A percentile compares a stretch with the other conserved stretches of the same genome.
phyloP scores from a whole-genome alignment of 2,888 invertebrate species.

The Drosophila tanythrix region DNA sequence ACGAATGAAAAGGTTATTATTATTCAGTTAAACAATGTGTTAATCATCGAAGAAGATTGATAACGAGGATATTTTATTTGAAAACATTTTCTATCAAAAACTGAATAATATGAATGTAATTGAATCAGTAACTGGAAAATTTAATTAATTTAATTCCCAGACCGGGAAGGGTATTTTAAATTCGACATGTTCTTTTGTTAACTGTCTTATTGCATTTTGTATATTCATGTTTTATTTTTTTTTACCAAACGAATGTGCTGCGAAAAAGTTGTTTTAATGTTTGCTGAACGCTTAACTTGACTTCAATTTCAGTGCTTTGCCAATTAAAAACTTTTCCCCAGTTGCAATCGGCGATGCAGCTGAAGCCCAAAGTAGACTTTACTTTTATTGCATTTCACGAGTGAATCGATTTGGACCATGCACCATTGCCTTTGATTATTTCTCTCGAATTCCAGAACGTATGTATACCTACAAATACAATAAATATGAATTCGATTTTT shows the following conservation, averaged over 20 bases:
- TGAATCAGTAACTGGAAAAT: background rate
- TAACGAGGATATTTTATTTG: background rate
- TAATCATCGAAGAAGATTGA: background rate
- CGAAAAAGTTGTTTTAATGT: conserved; percentile 43
- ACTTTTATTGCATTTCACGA: conserved; percentile 54
- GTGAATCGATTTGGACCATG: conserved; percentile 58
- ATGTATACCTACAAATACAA: conserved; percentile 6
- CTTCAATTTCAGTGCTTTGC: conserved; percentile 44
- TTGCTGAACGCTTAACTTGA: conserved; percentile 57
- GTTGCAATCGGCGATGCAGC: conserved; percentile 39
- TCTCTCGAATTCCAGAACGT: conserved; percentile 20
- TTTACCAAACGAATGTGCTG: conserved; percentile 29
- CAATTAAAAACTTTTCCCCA: conserved; percentile 67
- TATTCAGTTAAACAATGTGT: background rate
- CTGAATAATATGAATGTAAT: background rate
- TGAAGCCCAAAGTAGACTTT: conserved; percentile 56
- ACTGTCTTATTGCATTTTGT: background rate
- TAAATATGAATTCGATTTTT: conserved; percentile 10
- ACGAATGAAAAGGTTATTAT: background rate
- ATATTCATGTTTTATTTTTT: background rate
- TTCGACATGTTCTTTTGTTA: background rate
- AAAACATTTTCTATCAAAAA: background rate
- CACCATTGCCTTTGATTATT: conserved; percentile 51
- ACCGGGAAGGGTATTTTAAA: background rate
- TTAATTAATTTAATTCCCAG: background rate